Percentiles rank a stretch among this genome's conserved stretches.
Conservation (phyloP, 2,113 vertebrate species). For the Corythoichthys haematopterus region DNA sequence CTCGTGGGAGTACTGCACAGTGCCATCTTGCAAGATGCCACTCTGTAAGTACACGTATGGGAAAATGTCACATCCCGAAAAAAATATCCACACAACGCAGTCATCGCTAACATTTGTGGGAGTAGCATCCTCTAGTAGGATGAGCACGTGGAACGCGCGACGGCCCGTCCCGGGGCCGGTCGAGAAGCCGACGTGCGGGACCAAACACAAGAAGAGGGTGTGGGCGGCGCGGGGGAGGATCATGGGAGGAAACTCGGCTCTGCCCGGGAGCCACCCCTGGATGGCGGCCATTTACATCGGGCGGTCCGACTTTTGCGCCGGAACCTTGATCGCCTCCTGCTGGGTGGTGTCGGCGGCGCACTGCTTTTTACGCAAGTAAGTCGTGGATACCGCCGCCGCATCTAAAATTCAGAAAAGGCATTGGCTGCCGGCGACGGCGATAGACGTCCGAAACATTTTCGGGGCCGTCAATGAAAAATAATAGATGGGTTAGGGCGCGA, state of each 20-base stretch:
- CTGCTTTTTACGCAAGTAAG: constrained; percentile 87
- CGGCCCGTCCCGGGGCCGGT: background rate
- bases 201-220: constrained; percentile 79
- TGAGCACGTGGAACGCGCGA: background rate
- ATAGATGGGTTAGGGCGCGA: too few species aligned
- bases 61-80: too few species aligned
- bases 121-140: constrained; percentile 35
- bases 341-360: constrained; percentile 92
- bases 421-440: too few species aligned
- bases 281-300: constrained; percentile 85
- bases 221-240: constrained; percentile 72
- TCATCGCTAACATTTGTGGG: background rate
- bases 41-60: constrained; percentile 53
- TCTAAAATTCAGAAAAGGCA: too few species aligned
- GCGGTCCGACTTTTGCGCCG: constrained; percentile 78
- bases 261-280: constrained; percentile 89
- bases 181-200: constrained; percentile 72
- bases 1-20: constrained; percentile 86
- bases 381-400: too few species aligned
- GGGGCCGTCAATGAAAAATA: too few species aligned
- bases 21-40: constrained; percentile 67
- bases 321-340: constrained; percentile 85
- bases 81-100: background rate
- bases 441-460: too few species aligned
- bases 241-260: constrained; percentile 76